Evolutionary conservation across 2,113 vertebrate genomes (phyloP).

Genomic region (Catharus fuscescens): DNA sequence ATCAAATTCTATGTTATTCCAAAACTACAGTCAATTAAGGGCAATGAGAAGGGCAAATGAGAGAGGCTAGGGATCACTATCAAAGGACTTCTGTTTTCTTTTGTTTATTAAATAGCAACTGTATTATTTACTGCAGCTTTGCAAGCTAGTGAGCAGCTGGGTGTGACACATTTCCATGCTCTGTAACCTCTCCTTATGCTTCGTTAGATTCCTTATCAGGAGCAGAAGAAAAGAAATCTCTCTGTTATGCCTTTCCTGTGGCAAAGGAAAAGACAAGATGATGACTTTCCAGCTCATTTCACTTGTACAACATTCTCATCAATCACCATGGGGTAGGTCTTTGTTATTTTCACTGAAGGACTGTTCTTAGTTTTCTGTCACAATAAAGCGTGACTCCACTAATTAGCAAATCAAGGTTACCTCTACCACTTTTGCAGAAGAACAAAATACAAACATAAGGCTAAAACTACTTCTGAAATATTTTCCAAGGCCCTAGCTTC

Average conservation of each 20-base stretch:
- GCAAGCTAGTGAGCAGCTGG: constrained; percentile 67
- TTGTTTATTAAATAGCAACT: constrained; percentile 69
- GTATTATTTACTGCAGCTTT: constrained; percentile 69
- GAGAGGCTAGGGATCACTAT: constrained; percentile 56
- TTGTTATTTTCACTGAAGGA: constrained; percentile 65
- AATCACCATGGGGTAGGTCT: constrained; percentile 88
- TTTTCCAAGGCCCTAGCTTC: background rate
- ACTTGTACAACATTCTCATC: constrained; percentile 86
- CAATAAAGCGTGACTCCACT: constrained; percentile 34
- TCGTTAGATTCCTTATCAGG: constrained; percentile 86
- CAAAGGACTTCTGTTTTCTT: constrained; percentile 63
- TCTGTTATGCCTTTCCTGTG: constrained; percentile 79
- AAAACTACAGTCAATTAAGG: constrained; percentile 38
- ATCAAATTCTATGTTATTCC: constrained; percentile 8
- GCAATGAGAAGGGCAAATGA: constrained; percentile 43
- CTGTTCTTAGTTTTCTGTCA: constrained; percentile 69
- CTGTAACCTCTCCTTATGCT: constrained; percentile 88
- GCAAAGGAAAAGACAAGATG: constrained; percentile 83
- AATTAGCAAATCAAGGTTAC: constrained; percentile 37
- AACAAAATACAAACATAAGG: constrained; percentile 27
- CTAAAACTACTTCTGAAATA: constrained; percentile 25
- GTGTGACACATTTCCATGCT: constrained; percentile 68
- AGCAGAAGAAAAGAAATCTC: constrained; percentile 82
- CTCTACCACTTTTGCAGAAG: constrained; percentile 12
- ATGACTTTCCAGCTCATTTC: constrained; percentile 95